phyloP scores from a whole-genome alignment of 2,113 vertebrate species.

The Trematocara nigrifrons region DNA sequence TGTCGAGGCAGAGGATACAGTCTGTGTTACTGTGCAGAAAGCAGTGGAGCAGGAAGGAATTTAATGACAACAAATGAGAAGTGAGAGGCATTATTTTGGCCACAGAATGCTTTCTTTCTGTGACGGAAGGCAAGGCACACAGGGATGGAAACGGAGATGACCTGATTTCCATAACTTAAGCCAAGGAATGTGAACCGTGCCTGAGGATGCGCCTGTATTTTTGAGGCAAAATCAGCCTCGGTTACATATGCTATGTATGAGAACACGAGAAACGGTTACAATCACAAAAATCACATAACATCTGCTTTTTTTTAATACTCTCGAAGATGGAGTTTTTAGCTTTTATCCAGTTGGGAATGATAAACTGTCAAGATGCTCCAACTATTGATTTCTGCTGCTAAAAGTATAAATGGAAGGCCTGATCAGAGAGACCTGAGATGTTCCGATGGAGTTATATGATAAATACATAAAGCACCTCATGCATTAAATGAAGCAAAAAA shows the following conservation, averaged over 20 bases:
- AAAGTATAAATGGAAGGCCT: not conserved
- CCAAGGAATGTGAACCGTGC: not conserved
- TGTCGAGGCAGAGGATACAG: slow-evolving; percentile 36
- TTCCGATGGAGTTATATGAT: not conserved
- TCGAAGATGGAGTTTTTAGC: not conserved
- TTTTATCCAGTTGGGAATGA: too few species aligned
- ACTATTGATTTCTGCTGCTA: not conserved
- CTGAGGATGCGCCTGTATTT: not conserved
- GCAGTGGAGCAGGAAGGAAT: slow-evolving; percentile 43
- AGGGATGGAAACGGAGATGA: not conserved
- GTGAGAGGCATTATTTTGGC: slow-evolving; percentile 11
- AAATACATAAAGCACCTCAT: not conserved
- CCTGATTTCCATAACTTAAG: not conserved
- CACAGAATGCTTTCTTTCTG: not conserved
- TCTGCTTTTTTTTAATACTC: not conserved
- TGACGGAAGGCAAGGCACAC: not conserved
- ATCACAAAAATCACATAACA: not conserved
- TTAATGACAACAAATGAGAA: slow-evolving; percentile 32
- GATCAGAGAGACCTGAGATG: not conserved
- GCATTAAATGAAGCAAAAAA: not conserved
- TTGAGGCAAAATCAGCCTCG: not conserved
- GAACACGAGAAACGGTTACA: not conserved
- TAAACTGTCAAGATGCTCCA: not conserved
- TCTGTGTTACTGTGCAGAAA: slow-evolving; percentile 28
- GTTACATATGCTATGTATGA: not conserved